Evolutionary conservation across 2,797 vertebrate genomes (phyloP).

Genomic region (Cyclopterus lumpus): DNA sequence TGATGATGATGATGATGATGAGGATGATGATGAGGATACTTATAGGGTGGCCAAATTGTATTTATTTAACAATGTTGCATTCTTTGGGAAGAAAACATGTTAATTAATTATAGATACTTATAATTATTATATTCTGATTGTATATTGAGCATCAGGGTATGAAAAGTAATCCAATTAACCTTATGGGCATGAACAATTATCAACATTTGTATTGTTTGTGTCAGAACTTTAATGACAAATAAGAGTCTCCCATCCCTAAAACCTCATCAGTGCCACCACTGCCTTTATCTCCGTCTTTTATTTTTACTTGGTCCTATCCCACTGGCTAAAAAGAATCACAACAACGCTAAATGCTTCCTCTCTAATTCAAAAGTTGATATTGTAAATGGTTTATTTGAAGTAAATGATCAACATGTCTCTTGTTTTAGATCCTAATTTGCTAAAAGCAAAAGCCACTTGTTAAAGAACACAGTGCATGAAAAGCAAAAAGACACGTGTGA

Average conservation of each 20-base stretch:
- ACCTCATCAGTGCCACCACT: background rate
- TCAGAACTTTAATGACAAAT: background rate
- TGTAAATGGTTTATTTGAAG: background rate
- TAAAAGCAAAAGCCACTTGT: background rate
- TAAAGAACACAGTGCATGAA: background rate
- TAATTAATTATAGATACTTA: background rate
- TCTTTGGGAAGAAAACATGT: background rate
- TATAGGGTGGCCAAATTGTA: constrained; percentile 40
- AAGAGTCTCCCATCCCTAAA: background rate
- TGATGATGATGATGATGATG: constrained; percentile 42
- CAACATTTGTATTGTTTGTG: background rate
- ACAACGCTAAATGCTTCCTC: background rate
- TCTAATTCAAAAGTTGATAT: background rate
- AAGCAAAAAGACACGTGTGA: background rate
- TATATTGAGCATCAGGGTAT: background rate
- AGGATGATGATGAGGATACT: constrained; percentile 39
- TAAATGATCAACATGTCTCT: background rate
- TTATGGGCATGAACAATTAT: background rate
- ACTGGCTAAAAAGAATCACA: background rate
- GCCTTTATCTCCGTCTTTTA: background rate
- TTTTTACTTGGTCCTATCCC: background rate
- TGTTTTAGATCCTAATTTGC: background rate
- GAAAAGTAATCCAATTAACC: constrained; percentile 1
- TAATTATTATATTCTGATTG: background rate
- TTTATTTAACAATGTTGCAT: constrained; percentile 46